Base-by-base conservation (phyloP, 2,113 vertebrate species). In the Vidua chalybeata region DNA sequence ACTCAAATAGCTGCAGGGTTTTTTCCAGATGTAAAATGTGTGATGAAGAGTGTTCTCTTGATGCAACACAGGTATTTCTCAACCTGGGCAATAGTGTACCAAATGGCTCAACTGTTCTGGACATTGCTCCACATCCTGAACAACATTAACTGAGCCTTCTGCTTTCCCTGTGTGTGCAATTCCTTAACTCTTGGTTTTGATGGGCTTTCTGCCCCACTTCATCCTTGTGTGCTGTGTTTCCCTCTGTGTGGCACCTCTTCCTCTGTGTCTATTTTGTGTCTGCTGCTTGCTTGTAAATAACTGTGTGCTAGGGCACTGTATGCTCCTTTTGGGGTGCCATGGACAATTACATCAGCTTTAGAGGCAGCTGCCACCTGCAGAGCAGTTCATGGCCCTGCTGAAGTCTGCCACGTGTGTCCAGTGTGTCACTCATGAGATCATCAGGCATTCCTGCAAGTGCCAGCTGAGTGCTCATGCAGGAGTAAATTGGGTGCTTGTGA, bases 371-470 rank as follows among this genome's bases (percentile, higher is more conserved):
- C 30, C 24, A 31, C 13, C 62, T 26, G 43, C 33, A 16, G 33
- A 59, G 23, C 11, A 89, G 49, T 52, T 73, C 15, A 16, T 1
- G 3, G 62, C 39, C 1, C 28, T 54, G 35, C 43, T 23, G 16
- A 26, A 66, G 10, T 7, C 28, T 64, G 30, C 19, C 19, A 14
- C 0, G 0, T 39, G 35, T 64, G 23, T 21, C 51, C 55, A 35
- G 7, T 12, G 13, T 2, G 4, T n/a, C 41, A 58, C 41, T 37
- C 1, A 1, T 21, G 78, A 51, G 48, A 37, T 49, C 26, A 33
- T 28, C 3, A 21, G 28, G 7, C n/a, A 3, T 67, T 72, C 48
- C 8, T 87, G 66, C 52, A 20, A 31, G 58, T 24, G 23, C 31
- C 62, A 23, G n/a, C 1, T 35, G 43, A 59, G 56, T 27, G 39